Percentiles rank a stretch among this genome's conserved stretches.
phyloP scores from a whole-genome alignment of 2,797 vertebrate species.

The Schizothorax lantsangensis region DNA sequence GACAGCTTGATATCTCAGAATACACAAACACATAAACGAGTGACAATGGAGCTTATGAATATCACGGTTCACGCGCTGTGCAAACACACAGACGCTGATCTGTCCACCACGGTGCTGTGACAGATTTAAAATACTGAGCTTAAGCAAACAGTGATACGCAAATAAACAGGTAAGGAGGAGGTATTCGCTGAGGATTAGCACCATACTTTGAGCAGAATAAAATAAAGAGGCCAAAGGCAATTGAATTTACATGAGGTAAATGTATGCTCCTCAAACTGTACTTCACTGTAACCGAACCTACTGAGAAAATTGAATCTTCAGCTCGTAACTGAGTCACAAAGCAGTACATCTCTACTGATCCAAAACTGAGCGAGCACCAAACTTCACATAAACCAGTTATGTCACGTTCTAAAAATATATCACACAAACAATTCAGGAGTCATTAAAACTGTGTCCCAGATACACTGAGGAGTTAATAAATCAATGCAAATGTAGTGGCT shows the following conservation, averaged over 20 bases:
- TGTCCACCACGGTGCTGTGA: constrained; percentile 40
- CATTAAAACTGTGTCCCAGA: constrained; percentile 45
- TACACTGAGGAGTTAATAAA: constrained; percentile 52
- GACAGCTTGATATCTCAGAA: constrained; percentile 58
- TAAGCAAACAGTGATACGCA: constrained; percentile 15
- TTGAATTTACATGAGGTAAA: constrained; percentile 40
- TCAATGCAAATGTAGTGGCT: constrained; percentile 47
- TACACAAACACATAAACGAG: constrained; percentile 47
- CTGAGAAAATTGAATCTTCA: constrained; percentile 40
- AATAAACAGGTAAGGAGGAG: constrained; percentile 50
- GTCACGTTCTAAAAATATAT: constrained; percentile 45
- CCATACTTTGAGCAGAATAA: background rate
- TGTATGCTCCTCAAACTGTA: constrained; percentile 27
- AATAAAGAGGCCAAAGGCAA: constrained; percentile 17
- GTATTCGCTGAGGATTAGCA: constrained; percentile 22
- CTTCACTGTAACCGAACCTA: constrained; percentile 39
- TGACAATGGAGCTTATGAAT: constrained; percentile 50
- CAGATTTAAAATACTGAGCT: constrained; percentile 43
- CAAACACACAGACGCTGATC: constrained; percentile 35
- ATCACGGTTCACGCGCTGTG: constrained; percentile 35
- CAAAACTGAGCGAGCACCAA: constrained; percentile 30
- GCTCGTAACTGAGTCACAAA: constrained; percentile 23
- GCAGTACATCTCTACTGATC: constrained; percentile 38
- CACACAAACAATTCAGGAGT: constrained; percentile 42
- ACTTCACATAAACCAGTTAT: constrained; percentile 45